phyloP scores from a whole-genome alignment of 2,113 vertebrate genomes.

The Sapajus apella region DNA sequence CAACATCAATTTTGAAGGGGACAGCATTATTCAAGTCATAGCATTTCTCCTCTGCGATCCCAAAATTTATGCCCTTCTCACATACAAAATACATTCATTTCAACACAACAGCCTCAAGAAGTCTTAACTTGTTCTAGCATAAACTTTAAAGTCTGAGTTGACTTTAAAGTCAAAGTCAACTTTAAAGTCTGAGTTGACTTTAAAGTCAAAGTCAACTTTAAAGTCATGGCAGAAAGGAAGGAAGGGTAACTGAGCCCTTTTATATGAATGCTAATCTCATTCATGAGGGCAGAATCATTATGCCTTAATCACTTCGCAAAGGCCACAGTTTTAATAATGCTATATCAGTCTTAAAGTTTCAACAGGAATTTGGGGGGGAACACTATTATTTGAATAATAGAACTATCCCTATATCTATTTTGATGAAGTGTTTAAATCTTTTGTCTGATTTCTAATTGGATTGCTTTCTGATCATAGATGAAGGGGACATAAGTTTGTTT shows the following conservation, averaged over 20 bases:
- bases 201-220: too few species aligned
- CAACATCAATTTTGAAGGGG: too few species aligned
- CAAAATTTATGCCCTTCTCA: too few species aligned
- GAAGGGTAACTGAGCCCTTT: background rate
- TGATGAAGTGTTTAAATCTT: background rate
- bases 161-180: too few species aligned
- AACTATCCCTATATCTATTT: background rate
- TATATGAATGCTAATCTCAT: background rate
- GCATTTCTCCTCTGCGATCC: too few species aligned
- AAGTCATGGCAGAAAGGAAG: too few species aligned
- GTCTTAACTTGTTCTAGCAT: too few species aligned
- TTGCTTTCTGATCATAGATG: background rate
- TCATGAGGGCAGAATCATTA: background rate
- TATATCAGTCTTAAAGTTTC: background rate
- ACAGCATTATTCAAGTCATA: too few species aligned
- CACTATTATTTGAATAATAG: background rate
- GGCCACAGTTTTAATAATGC: background rate
- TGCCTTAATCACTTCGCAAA: background rate
- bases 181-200: too few species aligned
- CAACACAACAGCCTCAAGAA: too few species aligned
- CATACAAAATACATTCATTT: too few species aligned
- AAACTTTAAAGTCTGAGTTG: too few species aligned
- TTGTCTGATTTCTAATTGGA: background rate
- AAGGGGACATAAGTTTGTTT: background rate
- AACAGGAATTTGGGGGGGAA: background rate